These are phyloP conservation scores for Erebia aethiops DNA, from an alignment of 2,888 invertebrate species.

Conservation along the genomic window DNA sequence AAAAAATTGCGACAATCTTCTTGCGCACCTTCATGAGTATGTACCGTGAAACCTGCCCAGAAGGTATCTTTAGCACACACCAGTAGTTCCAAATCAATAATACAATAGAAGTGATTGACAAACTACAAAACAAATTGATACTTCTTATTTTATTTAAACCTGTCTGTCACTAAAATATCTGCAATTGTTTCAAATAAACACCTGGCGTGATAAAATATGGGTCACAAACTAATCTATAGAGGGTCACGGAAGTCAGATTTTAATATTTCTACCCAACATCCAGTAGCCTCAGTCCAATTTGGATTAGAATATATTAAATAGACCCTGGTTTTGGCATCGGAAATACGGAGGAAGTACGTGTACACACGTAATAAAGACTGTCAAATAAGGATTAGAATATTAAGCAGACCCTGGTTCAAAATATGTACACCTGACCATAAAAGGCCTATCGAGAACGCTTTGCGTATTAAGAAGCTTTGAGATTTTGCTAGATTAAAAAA, in stretches of 20 bases:
- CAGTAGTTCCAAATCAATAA: too few species aligned
- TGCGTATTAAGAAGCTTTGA: conserved; percentile 4
- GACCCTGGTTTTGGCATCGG: conserved; percentile 4
- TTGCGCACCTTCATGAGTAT: too few species aligned
- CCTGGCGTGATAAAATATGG: not conserved
- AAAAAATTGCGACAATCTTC: not conserved
- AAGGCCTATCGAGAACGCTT: conserved; percentile 15
- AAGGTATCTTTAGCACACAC: too few species aligned
- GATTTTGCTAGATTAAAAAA: conserved; percentile 40
- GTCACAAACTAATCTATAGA: not conserved
- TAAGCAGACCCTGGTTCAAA: not conserved
- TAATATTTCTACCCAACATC: not conserved
- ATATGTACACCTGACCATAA: not conserved
- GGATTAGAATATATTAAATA: conserved; percentile 17
- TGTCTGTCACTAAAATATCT: too few species aligned
- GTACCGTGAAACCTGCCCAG: too few species aligned
- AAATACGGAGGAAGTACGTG: not conserved
- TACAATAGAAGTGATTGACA: too few species aligned
- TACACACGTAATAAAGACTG: not conserved
- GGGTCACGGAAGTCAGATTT: not conserved
- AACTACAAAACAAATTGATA: too few species aligned
- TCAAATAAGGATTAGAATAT: not conserved
- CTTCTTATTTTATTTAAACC: too few species aligned
- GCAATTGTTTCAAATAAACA: not conserved
- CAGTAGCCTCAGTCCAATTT: conserved; percentile 26